Percentiles rank a stretch among this genome's conserved stretches.
Evolutionary conservation across 2,113 vertebrate species (phyloP).

Genomic region (Peromyscus californicus): DNA sequence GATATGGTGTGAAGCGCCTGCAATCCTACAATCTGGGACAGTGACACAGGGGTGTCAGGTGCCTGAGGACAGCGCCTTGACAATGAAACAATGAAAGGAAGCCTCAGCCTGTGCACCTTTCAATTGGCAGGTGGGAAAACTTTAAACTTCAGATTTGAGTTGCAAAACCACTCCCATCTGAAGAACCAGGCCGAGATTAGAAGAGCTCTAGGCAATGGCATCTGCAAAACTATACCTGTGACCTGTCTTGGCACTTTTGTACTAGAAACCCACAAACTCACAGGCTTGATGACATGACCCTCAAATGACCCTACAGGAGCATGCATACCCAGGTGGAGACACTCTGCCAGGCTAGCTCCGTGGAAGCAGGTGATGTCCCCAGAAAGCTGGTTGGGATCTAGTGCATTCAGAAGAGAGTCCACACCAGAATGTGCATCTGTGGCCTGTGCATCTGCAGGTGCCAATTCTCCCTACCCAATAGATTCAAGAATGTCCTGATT

Average conservation of each 20-base stretch:
- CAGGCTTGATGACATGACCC: too few relatives aligned
- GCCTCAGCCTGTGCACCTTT: not conserved
- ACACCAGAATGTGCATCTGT: not conserved
- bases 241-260: too few relatives aligned
- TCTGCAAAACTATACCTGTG: not conserved
- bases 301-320: too few relatives aligned
- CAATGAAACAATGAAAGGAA: not conserved
- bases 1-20: too few relatives aligned
- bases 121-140: not conserved
- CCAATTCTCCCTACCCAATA: not conserved
- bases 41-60: not conserved
- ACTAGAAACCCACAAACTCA: too few relatives aligned
- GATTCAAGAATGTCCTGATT: not conserved
- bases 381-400: not conserved
- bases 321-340: too few relatives aligned
- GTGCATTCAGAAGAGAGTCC: not conserved
- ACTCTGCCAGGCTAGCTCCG: too few relatives aligned
- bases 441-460: not conserved
- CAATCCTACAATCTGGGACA: not conserved
- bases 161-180: not conserved
- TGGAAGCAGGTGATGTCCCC: too few relatives aligned
- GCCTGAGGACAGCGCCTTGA: not conserved
- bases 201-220: not conserved
- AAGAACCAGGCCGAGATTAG: not conserved
- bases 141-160: not conserved